Base-by-base conservation (phyloP, 1,140 invertebrate species). In the Cecropterus lyciades region DNA sequence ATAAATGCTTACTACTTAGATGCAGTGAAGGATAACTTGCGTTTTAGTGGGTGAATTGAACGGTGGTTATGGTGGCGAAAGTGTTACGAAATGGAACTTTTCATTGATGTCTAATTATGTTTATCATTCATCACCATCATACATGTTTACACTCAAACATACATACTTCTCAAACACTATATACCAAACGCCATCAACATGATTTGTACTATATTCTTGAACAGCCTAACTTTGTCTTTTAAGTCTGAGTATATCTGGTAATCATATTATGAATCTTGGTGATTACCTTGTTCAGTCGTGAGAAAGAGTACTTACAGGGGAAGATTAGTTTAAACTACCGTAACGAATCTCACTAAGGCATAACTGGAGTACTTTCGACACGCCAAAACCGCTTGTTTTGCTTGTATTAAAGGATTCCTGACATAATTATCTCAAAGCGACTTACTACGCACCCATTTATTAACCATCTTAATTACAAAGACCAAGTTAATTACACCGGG, bases 401-500 rank as follows among this genome's bases (percentile, higher is more conserved):
- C 77, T 79, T 82, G 81, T 84, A 87, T 89, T 87, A 89, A 88
- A 89, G 82, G 79, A 88, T 88, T 87, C 84, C 78, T 74, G 72
- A 79, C 82, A 88, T 87, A 85, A 88, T 86, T 85, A 86, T 91
- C 85, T 86, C 84, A 81, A 82, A 87, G 85, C 87, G 78, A 85
- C 82, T 87, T 82, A 82, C 79, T 79, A 91, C 84, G 77, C 81
- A 87, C 80, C 82, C 85, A 86, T 91, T 91, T 87, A 91, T 89
- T 91, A 89, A 88, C 84, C 82, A 87, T 89, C 86, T 87, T 87
- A 87, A 91, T 91, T 87, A 85, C 86, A 80, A 81, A 87, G 85
- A 77, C 83, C 79, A 84, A 89, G 80, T 88, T 91, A 89, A 89
- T 89, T 88, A 89, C 79, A 79, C 67, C 67, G 75, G 77, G 77